Conservation (phyloP, 2,113 vertebrate species). For the Lepidiolamprologus cunningtoni region DNA sequence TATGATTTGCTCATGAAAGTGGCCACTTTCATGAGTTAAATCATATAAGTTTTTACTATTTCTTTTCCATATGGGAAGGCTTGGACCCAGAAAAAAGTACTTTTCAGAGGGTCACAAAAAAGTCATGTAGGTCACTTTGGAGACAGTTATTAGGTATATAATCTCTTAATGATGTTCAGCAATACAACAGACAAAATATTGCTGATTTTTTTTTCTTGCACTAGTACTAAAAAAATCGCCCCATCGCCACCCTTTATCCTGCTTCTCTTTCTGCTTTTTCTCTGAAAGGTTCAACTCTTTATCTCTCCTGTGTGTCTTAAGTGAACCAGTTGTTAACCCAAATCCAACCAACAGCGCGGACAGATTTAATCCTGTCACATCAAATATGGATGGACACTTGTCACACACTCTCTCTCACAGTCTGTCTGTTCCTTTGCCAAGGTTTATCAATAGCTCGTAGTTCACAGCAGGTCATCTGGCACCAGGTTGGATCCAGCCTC, state of each 20-base stretch:
- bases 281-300: neutral
- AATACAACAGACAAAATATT: neutral
- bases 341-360: neutral
- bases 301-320: neutral
- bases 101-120: neutral
- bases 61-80: too few species aligned
- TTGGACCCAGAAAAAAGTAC: neutral
- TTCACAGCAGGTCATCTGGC: conserved; percentile 28
- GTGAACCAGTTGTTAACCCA: conserved; percentile 10
- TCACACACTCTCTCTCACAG: neutral
- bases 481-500: neutral
- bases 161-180: neutral
- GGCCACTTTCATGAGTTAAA: too few species aligned
- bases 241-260: neutral
- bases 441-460: conserved; percentile 50
- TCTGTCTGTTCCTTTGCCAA: conserved; percentile 1
- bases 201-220: neutral
- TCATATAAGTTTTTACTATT: too few species aligned
- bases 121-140: neutral
- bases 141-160: neutral
- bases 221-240: neutral
- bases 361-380: conserved; percentile 16
- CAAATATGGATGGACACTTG: neutral
- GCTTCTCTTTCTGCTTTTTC: neutral
- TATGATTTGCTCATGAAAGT: too few species aligned